Evolutionary conservation across 1,140 invertebrate species (phyloP).

Genomic region (Bradynema listronoti): DNA sequence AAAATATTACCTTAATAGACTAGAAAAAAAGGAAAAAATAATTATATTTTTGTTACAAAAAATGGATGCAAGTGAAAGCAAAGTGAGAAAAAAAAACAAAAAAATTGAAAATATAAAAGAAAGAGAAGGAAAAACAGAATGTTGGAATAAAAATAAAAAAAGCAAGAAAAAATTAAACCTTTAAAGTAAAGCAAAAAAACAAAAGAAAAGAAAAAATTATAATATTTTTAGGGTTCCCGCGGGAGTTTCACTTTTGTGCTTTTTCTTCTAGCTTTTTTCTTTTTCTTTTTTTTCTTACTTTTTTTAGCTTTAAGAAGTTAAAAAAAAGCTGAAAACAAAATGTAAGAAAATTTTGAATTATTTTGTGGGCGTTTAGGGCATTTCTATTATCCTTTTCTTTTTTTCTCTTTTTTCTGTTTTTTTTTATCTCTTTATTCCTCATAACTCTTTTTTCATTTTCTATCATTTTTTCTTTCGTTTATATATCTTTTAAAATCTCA

Average conservation of each 20-base stretch:
- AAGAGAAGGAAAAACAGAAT: too few species aligned
- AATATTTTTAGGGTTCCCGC: too few species aligned
- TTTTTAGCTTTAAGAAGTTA: conserved; percentile 3
- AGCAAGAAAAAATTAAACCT: neutral
- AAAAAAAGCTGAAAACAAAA: neutral
- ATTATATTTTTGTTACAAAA: too few species aligned
- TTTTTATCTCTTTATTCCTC: conserved; percentile 6
- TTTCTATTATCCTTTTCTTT: neutral
- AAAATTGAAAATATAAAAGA: neutral
- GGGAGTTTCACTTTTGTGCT: neutral
- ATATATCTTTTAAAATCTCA: conserved; percentile 4
- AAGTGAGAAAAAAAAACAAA: too few species aligned
- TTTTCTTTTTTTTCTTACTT: conserved; percentile 12
- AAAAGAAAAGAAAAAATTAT: neutral
- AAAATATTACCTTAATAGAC: too few species aligned
- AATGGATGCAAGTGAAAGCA: too few species aligned
- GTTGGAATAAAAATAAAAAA: too few species aligned
- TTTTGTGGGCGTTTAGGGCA: neutral
- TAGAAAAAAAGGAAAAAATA: too few species aligned
- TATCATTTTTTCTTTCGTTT: conserved; percentile 8
- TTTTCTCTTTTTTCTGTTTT: conserved; percentile 1
- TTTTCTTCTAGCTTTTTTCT: neutral
- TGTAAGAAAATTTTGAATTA: neutral
- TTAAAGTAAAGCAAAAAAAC: neutral
- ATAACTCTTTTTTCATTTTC: too few species aligned